Percentiles rank a stretch among this genome's conserved stretches.
Evolutionary conservation across 2,797 vertebrate species (phyloP).

Genomic region (Aphelocoma californica): DNA sequence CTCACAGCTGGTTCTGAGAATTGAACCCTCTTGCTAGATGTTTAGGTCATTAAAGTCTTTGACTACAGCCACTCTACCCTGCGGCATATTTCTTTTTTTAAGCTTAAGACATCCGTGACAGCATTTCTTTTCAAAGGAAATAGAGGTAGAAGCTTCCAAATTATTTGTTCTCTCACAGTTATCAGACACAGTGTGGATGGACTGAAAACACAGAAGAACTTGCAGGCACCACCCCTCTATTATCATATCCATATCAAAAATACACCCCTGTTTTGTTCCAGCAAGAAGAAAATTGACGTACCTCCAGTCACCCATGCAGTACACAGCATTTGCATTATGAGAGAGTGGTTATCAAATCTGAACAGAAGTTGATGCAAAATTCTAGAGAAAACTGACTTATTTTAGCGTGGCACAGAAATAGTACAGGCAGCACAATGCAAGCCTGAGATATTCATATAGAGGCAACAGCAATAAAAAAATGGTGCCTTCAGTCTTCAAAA

Average conservation of each 20-base stretch:
- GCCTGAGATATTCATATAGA: not conserved
- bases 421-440: not conserved
- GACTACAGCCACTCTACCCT: not conserved
- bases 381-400: not conserved
- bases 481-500: not conserved
- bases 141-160: not conserved
- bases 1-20: not conserved
- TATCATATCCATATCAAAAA: not conserved
- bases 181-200: not conserved
- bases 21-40: not conserved
- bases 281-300: not conserved
- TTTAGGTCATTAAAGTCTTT: not conserved
- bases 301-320: not conserved
- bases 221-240: not conserved
- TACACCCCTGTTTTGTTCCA: not conserved
- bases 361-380: not conserved
- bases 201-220: not conserved
- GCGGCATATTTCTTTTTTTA: not conserved
- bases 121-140: not conserved
- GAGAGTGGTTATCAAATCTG: not conserved
- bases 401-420: not conserved
- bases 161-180: not conserved
- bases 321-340: not conserved
- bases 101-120: not conserved
- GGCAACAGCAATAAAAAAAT: not conserved